These are phyloP conservation scores for Charanyca ferruginea DNA, from an alignment of 2,888 invertebrate genomes.

Conservation along the genomic window DNA sequence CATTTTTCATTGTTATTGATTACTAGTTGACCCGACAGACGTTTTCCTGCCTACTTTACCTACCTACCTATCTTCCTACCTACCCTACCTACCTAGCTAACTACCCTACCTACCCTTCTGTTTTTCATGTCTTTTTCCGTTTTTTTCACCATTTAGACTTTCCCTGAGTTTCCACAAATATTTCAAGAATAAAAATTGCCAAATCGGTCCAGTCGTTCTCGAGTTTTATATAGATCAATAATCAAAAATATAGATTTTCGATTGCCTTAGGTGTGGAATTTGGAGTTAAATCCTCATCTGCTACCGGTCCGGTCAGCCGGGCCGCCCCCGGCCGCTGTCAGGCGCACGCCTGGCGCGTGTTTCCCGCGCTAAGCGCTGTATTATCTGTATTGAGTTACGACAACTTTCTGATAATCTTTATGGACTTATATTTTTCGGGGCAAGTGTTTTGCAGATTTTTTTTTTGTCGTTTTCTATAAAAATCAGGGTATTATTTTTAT, in stretches of 20 bases:
- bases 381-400: conserved; percentile 68
- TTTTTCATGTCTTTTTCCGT: no score
- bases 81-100: no score
- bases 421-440: conserved; percentile 50
- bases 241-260: no score
- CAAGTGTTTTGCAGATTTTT: conserved; percentile 33
- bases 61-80: no score
- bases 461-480: background rate
- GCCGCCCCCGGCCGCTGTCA: conserved; percentile 61
- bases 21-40: no score
- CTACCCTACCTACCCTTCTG: no score
- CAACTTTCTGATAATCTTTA: conserved; percentile 52
- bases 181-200: no score
- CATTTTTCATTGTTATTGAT: background rate
- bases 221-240: no score
- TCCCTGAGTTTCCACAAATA: no score
- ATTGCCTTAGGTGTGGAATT: conserved; percentile 15
- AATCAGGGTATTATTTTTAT: background rate
- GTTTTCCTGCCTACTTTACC: no score
- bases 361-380: conserved; percentile 48
- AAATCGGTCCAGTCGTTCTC: no score
- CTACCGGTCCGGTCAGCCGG: conserved; percentile 37
- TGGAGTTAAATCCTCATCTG: conserved; percentile 23
- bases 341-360: conserved; percentile 67
- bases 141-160: no score